A percentile compares a stretch with the other conserved stretches of the same genome.
phyloP scores from a whole-genome alignment of 2,797 vertebrate species.

The Sardinella longiceps region DNA sequence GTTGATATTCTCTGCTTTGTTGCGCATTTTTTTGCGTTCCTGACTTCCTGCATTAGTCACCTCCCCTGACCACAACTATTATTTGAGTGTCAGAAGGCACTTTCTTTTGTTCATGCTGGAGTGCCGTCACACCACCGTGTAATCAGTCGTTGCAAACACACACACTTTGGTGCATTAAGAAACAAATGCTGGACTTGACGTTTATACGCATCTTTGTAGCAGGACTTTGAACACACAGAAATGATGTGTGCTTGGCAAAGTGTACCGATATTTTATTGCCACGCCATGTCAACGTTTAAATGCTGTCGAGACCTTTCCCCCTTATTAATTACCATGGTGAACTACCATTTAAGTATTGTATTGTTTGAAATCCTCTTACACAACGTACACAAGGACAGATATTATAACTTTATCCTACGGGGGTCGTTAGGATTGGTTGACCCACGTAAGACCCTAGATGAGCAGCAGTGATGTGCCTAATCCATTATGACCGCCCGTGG shows the following conservation, averaged over 20 bases:
- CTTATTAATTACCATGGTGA: neutral
- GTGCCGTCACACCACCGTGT: neutral
- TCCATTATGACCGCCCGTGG: neutral
- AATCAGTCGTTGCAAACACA: neutral
- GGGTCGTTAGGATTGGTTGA: neutral
- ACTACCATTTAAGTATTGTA: neutral
- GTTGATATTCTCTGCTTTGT: neutral
- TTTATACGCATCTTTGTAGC: neutral
- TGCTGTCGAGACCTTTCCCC: neutral
- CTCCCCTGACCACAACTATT: neutral
- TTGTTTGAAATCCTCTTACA: neutral
- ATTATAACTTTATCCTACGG: neutral
- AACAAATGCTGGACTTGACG: neutral
- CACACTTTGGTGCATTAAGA: neutral
- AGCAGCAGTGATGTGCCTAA: constrained; percentile 2
- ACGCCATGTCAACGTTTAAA: neutral
- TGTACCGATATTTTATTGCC: no score
- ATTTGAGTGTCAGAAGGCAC: neutral
- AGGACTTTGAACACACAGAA: neutral
- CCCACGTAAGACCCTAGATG: neutral
- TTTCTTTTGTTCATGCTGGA: neutral
- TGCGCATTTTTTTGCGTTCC: neutral
- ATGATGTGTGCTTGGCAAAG: no score
- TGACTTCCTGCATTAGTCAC: neutral
- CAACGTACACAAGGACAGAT: neutral